Evolutionary conservation across 2,888 invertebrate species (phyloP), one percentile per base, ranked within the genome.

Genomic region (Lepidochitona cinerea): DNA sequence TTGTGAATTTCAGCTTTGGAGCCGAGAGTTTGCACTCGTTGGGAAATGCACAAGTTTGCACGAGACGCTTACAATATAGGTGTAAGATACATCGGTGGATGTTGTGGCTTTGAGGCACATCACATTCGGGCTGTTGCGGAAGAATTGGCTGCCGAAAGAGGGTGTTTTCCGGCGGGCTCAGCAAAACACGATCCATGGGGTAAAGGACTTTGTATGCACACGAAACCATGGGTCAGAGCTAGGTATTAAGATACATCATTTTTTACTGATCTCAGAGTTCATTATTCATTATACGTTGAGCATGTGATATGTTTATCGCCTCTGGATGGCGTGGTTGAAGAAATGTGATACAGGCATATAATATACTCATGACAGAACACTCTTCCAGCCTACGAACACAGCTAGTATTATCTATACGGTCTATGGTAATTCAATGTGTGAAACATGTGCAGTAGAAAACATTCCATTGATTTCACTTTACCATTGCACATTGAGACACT

Each of bases 201-300:
- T 1, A 85, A 78, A 23, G 90, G 90, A 1, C 83, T 91, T 3
- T 82, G 81, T 66, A 90, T 91, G 89, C 91, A 91, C 82, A 91
- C 91, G 35, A 91, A 91, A 74, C 91, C 91, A n/a, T 91, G 91
- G 91, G 90, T 91, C 54, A 75, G 91, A 74, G 89, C 90, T 26
- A 88, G 87, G 89, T 89, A n/a, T n/a, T n/a, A 76, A 66, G 37
- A 23, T 32, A 59, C 9, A 4, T 29, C 32, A 29, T 32, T 14
- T 59, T 59, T 7, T 32, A n/a, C n/a, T n/a, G n/a, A n/a, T n/a
- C n/a, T n/a, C n/a, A n/a, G n/a, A n/a, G n/a, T n/a, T n/a, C n/a
- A n/a, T n/a, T n/a, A n/a, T n/a, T n/a, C n/a, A n/a, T n/a, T n/a
- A n/a, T n/a, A n/a, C n/a, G n/a, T n/a, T n/a, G n/a, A n/a, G n/a